Evolutionary conservation across 2,888 invertebrate species (phyloP).

Genomic region (Nephrotoma guestfalica): DNA sequence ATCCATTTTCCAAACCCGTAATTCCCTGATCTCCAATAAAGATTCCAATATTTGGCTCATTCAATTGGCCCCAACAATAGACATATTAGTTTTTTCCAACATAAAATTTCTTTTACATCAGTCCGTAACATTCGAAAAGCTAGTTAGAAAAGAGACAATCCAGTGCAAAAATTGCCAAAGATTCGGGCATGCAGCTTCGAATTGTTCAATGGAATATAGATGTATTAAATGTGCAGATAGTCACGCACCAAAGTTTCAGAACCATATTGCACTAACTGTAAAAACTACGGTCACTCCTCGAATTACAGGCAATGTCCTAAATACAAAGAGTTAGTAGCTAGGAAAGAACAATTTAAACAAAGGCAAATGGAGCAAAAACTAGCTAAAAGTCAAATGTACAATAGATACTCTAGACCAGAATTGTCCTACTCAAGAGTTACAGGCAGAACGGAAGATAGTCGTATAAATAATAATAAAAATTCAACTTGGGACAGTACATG

Average conservation of each 20-base stretch:
- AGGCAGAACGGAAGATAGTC: background rate
- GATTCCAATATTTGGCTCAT: background rate
- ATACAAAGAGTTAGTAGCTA: background rate
- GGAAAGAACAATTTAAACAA: background rate
- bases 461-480: background rate
- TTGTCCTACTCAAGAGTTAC: background rate
- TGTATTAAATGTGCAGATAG: background rate
- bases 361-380: background rate
- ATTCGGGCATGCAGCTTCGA: background rate
- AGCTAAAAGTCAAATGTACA: background rate
- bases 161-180: background rate
- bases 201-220: background rate
- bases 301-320: background rate
- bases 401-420: background rate
- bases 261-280: background rate
- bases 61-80: background rate
- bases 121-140: background rate
- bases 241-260: background rate
- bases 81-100: background rate
- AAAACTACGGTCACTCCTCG: background rate
- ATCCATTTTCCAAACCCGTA: background rate
- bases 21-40: background rate
- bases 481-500: background rate
- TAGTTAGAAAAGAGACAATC: background rate
- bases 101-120: background rate